These are phyloP conservation scores for Tribolium castaneum DNA, from an alignment of 1,140 invertebrate genomes.

Conservation along the genomic window DNA sequence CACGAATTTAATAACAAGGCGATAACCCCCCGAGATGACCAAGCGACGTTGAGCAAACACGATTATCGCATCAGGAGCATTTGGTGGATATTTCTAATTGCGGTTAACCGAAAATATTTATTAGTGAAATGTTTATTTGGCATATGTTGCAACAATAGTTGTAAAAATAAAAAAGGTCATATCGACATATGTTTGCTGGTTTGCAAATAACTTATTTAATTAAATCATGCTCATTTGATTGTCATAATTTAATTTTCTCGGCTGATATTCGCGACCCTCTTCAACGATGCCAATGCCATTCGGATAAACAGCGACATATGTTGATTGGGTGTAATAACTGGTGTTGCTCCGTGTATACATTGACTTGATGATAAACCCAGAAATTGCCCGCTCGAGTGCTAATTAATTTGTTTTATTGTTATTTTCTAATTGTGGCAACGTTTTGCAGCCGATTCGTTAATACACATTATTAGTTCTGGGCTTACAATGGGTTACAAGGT, in stretches of 20 bases:
- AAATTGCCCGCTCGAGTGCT: slow-evolving; percentile 27
- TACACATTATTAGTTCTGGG: slow-evolving; percentile 23
- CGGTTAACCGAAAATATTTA: slow-evolving; percentile 31
- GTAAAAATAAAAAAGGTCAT: slow-evolving; percentile 24
- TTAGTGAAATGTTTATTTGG: slow-evolving; percentile 29
- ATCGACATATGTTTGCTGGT: slow-evolving; percentile 7
- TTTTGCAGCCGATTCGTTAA: slow-evolving; percentile 14
- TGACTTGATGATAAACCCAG: slow-evolving; percentile 31
- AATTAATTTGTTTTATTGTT: slow-evolving; percentile 35
- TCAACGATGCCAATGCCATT: slow-evolving; percentile 19
- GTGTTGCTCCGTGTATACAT: slow-evolving; percentile 14
- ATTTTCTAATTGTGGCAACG: slow-evolving; percentile 24
- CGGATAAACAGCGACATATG: slow-evolving; percentile 20
- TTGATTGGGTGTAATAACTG: slow-evolving; percentile 33
- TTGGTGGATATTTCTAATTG: slow-evolving; percentile 29
- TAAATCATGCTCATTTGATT: slow-evolving; percentile 34
- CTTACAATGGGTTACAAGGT: slow-evolving; percentile 16
- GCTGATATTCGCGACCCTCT: slow-evolving; percentile 15
- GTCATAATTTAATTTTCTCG: slow-evolving; percentile 34
- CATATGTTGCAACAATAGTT: slow-evolving; percentile 30
- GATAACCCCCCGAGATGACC: slow-evolving; percentile 17
- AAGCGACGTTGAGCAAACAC: slow-evolving; percentile 12
- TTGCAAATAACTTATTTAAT: slow-evolving; percentile 33
- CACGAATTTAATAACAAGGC: slow-evolving; percentile 21
- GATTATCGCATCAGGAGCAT: slow-evolving; percentile 16